Evolutionary conservation across 2,888 invertebrate genomes (phyloP).

Genomic region (Drosophila koepferae): DNA sequence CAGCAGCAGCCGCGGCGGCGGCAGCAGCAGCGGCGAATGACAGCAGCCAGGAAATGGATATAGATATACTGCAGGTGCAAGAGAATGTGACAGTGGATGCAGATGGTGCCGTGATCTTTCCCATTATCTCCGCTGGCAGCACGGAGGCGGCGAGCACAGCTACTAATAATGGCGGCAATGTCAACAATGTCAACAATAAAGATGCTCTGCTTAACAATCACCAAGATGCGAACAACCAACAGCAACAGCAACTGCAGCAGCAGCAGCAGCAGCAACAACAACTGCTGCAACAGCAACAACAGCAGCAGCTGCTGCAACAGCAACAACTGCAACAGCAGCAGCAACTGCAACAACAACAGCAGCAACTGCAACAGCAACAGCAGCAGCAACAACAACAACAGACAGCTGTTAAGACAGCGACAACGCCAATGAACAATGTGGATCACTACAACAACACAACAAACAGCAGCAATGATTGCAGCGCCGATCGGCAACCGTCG

Average conservation of each 20-base stretch:
- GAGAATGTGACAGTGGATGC: conserved; percentile 84
- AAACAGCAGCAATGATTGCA: conserved; percentile 61
- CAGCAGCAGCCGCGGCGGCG: conserved; percentile 36
- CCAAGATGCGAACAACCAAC: conserved; percentile 40
- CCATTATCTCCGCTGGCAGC: conserved; percentile 52
- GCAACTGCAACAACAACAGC: conserved; percentile 15
- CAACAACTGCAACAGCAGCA: conserved; percentile 14
- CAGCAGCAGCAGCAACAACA: conserved; percentile 17
- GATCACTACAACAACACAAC: conserved; percentile 49
- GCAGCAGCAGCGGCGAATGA: conserved; percentile 66
- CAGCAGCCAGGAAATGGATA: conserved; percentile 86
- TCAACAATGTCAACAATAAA: conserved; percentile 54
- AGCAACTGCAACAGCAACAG: conserved; percentile 35
- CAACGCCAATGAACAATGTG: conserved; percentile 51
- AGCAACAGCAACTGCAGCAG: conserved; percentile 29
- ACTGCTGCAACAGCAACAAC: conserved; percentile 40
- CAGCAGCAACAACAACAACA: conserved; percentile 30
- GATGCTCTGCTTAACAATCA: conserved; percentile 41
- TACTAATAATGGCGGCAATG: conserved; percentile 53
- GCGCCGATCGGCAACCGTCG: conserved; percentile 45
- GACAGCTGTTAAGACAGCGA: conserved; percentile 17
- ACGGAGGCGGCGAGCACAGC: conserved; percentile 32
- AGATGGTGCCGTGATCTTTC: conserved; percentile 83
- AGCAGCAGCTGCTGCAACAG: conserved; percentile 38
- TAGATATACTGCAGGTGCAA: conserved; percentile 87